Evolutionary conservation across 2,797 vertebrate genomes (phyloP).

Genomic region (Margarornis squamiger): DNA sequence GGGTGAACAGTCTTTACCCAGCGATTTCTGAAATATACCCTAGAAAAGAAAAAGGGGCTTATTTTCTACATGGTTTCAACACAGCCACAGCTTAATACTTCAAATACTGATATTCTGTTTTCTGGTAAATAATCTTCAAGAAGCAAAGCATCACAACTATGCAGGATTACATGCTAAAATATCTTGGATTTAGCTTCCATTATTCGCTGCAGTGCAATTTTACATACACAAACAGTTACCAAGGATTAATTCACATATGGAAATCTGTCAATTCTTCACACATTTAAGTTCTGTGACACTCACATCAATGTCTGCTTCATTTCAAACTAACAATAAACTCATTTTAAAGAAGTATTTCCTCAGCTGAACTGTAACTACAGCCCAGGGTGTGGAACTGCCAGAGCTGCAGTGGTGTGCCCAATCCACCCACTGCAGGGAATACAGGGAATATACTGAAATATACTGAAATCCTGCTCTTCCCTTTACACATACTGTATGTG

Average conservation of each 20-base stretch:
- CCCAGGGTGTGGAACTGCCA: not conserved
- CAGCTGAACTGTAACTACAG: not conserved
- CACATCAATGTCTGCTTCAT: not conserved
- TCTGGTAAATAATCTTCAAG: not conserved
- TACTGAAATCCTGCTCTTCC: not conserved
- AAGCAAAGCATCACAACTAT: not conserved
- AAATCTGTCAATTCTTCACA: not conserved
- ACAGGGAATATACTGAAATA: not conserved
- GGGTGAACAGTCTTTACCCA: constrained; percentile 99
- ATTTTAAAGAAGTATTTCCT: not conserved
- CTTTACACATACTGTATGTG: fast-evolving
- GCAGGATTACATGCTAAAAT: not conserved
- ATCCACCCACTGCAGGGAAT: not conserved
- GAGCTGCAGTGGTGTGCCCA: not conserved
- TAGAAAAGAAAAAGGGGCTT: constrained; percentile 66
- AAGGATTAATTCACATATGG: not conserved
- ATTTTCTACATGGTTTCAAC: constrained; percentile 23
- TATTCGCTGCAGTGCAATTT: not conserved
- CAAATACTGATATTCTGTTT: not conserved
- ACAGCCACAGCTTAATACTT: not conserved
- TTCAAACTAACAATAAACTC: not conserved
- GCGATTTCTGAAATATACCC: constrained; percentile 99
- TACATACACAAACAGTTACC: not conserved
- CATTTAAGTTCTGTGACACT: not conserved
- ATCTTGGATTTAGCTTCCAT: not conserved